Percentiles rank a stretch among this genome's conserved stretches.
These are phyloP conservation scores for Zoanthus sansibaricus DNA, from an alignment of 92 coral and sea anemone genomes.

Conservation along the genomic window DNA sequence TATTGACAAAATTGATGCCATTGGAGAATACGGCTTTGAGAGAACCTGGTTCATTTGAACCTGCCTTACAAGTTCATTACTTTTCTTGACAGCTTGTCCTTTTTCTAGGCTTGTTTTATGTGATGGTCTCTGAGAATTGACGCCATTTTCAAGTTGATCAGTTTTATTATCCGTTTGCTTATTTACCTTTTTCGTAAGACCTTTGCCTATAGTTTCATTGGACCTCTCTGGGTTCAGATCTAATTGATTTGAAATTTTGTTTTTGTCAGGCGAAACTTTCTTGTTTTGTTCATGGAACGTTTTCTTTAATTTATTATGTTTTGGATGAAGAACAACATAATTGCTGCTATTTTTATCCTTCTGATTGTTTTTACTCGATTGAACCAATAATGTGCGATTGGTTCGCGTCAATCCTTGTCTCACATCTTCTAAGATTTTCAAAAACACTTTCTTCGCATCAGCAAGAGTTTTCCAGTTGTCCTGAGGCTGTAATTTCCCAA, in stretches of 20 bases:
- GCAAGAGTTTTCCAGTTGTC: conserved; percentile 26
- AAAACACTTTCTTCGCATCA: conserved; percentile 33
- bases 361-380: not conserved
- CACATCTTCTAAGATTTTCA: conserved; percentile 30
- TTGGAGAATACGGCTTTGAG: too few species aligned
- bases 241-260: not conserved
- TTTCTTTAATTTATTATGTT: not conserved
- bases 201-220: not conserved
- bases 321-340: not conserved
- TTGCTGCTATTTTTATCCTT: not conserved
- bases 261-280: not conserved
- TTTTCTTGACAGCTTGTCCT: not conserved
- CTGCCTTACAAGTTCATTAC: not conserved
- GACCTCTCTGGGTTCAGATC: not conserved
- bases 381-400: conserved; percentile 2
- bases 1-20: too few species aligned
- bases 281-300: conserved; percentile 19
- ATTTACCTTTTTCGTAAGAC: not conserved
- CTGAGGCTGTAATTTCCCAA: not conserved
- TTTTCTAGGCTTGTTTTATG: not conserved
- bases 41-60: not conserved
- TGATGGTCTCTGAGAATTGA: not conserved
- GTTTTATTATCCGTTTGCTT: too few species aligned
- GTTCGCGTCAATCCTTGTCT: not conserved
- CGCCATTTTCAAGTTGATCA: not conserved